Evolutionary conservation across 2,888 invertebrate species (phyloP).

Genomic region (Polia nebulosa): DNA sequence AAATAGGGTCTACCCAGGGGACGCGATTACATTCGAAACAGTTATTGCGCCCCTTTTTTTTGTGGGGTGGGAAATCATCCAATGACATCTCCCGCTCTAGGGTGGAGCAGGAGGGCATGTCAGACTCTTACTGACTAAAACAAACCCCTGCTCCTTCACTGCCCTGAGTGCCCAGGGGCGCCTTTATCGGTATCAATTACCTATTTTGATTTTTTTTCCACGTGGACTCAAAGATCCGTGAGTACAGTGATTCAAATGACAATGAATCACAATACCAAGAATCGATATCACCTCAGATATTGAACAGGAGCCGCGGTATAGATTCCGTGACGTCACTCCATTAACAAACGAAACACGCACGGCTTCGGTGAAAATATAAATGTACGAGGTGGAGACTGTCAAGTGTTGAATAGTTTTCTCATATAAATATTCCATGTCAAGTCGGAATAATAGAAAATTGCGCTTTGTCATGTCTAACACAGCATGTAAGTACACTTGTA

Average conservation of each 20-base stretch:
- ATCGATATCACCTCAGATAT: slow-evolving; percentile 47
- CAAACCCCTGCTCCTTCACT: too few species aligned
- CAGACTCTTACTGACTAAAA: too few species aligned
- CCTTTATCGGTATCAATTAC: too few species aligned
- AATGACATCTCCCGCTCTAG: too few species aligned
- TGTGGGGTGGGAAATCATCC: too few species aligned
- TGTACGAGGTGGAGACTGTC: slow-evolving; percentile 26
- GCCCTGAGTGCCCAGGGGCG: too few species aligned
- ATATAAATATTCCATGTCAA: slow-evolving; percentile 31
- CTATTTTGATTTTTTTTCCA: not conserved
- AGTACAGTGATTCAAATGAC: slow-evolving; percentile 39
- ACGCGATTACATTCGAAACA: too few species aligned
- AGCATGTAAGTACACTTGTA: not conserved
- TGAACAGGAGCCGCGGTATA: slow-evolving; percentile 39
- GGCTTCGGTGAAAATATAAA: slow-evolving; percentile 38
- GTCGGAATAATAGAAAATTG: slow-evolving; percentile 18
- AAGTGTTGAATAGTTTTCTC: slow-evolving; percentile 11
- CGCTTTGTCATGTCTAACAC: not conserved
- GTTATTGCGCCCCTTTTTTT: too few species aligned
- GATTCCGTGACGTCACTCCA: slow-evolving; percentile 50
- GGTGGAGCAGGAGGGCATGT: too few species aligned
- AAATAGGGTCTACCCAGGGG: too few species aligned
- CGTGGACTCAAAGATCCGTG: slow-evolving; percentile 11
- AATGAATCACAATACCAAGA: slow-evolving; percentile 48
- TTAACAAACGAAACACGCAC: slow-evolving; percentile 55